phyloP scores from a whole-genome alignment of 2,888 invertebrate genomes.

The Pelosia muscerda region DNA sequence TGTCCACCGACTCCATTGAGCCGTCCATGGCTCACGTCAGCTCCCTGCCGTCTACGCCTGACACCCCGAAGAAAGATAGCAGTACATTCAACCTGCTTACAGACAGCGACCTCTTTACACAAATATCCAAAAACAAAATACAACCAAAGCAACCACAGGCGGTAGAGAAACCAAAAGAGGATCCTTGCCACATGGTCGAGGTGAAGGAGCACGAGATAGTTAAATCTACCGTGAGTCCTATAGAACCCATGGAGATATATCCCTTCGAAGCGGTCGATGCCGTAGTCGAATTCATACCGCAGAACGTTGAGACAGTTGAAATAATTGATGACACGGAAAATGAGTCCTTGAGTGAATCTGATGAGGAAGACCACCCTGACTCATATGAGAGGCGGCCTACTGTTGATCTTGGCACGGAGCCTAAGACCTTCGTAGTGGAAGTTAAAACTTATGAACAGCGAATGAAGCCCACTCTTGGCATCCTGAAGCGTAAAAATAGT shows the following conservation, averaged over 20 bases:
- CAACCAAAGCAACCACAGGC: conserved; percentile 49
- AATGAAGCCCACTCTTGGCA: conserved; percentile 75
- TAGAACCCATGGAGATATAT: conserved; percentile 76
- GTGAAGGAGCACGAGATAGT: conserved; percentile 90
- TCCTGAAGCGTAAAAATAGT: conserved; percentile 64
- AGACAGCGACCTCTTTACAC: conserved; percentile 90
- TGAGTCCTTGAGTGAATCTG: conserved; percentile 55
- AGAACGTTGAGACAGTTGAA: conserved; percentile 85
- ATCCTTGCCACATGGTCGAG: conserved; percentile 88
- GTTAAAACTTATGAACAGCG: conserved; percentile 73
- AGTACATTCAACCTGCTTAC: conserved; percentile 89
- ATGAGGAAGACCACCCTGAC: conserved; percentile 56
- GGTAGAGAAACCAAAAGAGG: conserved; percentile 44
- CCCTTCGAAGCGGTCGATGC: conserved; percentile 85
- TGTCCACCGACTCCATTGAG: conserved; percentile 62
- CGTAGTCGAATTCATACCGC: conserved; percentile 84
- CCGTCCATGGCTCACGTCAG: conserved; percentile 35
- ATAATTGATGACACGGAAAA: conserved; percentile 85
- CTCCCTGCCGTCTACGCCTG: conserved; percentile 63
- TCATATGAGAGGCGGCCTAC: conserved; percentile 46
- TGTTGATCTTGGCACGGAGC: conserved; percentile 68
- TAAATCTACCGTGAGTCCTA: conserved; percentile 86
- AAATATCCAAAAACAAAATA: conserved; percentile 87
- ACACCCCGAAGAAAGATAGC: conserved; percentile 79
- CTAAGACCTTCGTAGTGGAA: conserved; percentile 76